A percentile compares a stretch with the other conserved stretches of the same genome.
Evolutionary conservation across 2,888 invertebrate genomes (phyloP).

Genomic region (Lymantria dispar): DNA sequence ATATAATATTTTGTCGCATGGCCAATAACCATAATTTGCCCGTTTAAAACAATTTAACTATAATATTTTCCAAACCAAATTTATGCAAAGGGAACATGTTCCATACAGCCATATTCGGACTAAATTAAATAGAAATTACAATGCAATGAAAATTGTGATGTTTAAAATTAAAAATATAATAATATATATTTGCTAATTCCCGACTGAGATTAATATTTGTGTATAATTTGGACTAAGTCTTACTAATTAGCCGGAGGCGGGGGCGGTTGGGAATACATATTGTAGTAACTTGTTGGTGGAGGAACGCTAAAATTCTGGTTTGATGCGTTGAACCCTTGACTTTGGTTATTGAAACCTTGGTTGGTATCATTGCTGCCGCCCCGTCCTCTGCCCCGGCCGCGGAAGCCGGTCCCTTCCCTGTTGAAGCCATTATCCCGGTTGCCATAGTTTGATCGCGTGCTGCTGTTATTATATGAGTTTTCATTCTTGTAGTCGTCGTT

Average conservation of each 20-base stretch:
- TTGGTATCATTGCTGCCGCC: constrained; percentile 23
- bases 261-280: constrained; percentile 71
- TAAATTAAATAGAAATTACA: too few species aligned
- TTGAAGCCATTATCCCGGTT: constrained; percentile 16
- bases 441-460: constrained; percentile 22
- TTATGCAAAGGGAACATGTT: too few species aligned
- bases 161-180: too few species aligned
- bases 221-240: constrained; percentile 1
- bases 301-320: constrained; percentile 40
- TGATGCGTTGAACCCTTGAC: constrained; percentile 12
- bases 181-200: neutral
- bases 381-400: constrained; percentile 51
- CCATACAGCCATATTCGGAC: too few species aligned
- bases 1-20: too few species aligned
- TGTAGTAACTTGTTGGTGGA: constrained; percentile 66
- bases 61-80: too few species aligned
- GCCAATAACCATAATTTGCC: too few species aligned
- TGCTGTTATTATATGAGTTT: constrained; percentile 20
- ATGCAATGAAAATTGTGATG: too few species aligned
- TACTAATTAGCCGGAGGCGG: constrained; percentile 46
- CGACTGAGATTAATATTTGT: neutral
- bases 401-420: constrained; percentile 19
- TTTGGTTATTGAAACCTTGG: constrained; percentile 13
- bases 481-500: constrained; percentile 33
- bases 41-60: too few species aligned